Base-by-base conservation (phyloP, 2,797 vertebrate genomes). In the Amazonetta brasiliensis region DNA sequence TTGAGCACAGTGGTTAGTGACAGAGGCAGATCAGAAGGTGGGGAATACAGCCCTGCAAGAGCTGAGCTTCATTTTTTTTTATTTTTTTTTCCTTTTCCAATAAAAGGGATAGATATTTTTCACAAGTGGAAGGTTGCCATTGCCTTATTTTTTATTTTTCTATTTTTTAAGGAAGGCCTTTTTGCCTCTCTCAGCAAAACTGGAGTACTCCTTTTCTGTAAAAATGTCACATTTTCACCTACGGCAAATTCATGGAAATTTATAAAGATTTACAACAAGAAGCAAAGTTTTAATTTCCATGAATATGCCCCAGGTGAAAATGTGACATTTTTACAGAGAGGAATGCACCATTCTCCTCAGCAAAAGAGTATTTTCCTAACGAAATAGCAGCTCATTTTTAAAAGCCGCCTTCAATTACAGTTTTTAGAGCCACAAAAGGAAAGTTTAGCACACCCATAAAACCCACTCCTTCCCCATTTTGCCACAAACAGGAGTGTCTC, bases 281-380 rank as follows among this genome's bases (percentile, higher is more conserved):
- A 93, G 88, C 55, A 69, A 95, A 94, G 93, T 96, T 94, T 94
- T 95, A 92, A 96, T 96, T 95, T 95, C 84, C 92, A 92, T 95
- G 77, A 95, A 90, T 91, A 78, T 77, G 95, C 95, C 94, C 37
- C 77, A 89, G 92, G 92, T 96, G 86, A 88, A 95, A 82, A 92
- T 92, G 91, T 92, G 95, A 94, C 90, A 88, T 92, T 96, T 94
- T 94, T 82, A 88, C 77, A 80, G 56, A 94, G 33, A 94, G 77
- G 74, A 94, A 88, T 94, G 74, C 79, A 92, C 80, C 77, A 79
- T 87, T 94, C 58, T 90, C 59, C 62, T 68, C 10, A 0, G 85
- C 56, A 79, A 87, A 87, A 0, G 56, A 87, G 23, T 79, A 43
- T 72, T 89, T 93, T 92, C 64, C 56, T 92, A 82, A 91, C 23